Conservation (phyloP, 2,797 vertebrate species). For the Acropternis orthonyx region DNA sequence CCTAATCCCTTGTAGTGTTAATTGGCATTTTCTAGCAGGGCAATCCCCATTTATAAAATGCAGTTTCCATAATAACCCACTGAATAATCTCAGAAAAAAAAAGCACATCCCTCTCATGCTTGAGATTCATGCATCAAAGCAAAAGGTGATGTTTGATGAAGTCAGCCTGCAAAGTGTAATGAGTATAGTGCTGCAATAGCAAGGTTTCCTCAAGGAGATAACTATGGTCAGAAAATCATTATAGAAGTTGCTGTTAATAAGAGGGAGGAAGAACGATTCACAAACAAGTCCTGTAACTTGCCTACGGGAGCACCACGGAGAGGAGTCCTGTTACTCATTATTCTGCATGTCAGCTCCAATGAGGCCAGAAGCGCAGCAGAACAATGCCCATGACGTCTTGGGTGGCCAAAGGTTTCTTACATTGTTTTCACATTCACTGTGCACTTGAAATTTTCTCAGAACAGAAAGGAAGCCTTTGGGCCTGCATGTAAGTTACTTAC, state of each 20-base stretch:
- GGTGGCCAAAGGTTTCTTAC: constrained; percentile 36
- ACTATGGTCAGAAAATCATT: neutral
- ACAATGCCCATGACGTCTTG: neutral
- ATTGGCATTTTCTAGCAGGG: neutral
- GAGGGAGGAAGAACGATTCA: constrained; percentile 12
- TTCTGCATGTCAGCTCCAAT: neutral
- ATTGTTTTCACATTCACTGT: neutral
- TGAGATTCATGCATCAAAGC: constrained; percentile 8
- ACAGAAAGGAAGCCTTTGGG: neutral
- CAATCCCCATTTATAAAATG: neutral
- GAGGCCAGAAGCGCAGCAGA: neutral
- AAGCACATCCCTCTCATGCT: neutral
- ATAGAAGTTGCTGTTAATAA: neutral
- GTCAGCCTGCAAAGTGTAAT: neutral
- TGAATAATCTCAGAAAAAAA: neutral
- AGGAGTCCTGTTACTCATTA: constrained; percentile 53
- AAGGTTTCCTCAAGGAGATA: constrained; percentile 26
- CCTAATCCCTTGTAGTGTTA: neutral
- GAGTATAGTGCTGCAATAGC: neutral
- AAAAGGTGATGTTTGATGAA: neutral
- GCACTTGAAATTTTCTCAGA: constrained; percentile 12
- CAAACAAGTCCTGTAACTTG: constrained; percentile 24
- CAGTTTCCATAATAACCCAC: neutral
- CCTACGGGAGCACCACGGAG: neutral
- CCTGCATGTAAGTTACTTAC: neutral